A percentile compares a stretch with the other conserved stretches of the same genome.
Conservation (phyloP, 1,140 invertebrate species). For the Pissodes strobi region DNA sequence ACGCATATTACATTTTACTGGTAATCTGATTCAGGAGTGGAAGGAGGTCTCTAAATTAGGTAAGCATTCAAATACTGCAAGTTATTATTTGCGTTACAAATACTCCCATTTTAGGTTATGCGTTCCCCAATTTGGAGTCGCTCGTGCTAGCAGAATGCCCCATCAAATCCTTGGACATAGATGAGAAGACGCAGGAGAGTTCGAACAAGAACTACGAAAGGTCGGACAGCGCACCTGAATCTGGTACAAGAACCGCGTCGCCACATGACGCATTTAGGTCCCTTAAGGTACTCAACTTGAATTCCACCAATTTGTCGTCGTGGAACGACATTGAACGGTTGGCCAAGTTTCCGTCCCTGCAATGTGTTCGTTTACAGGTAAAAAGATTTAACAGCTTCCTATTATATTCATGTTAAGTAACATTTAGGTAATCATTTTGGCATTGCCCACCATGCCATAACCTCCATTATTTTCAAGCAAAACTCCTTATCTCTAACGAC, state of each 20-base stretch:
- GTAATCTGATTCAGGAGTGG: slow-evolving; percentile 83
- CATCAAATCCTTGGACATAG: slow-evolving; percentile 64
- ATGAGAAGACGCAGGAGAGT: slow-evolving; percentile 51
- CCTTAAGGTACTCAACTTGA: slow-evolving; percentile 81
- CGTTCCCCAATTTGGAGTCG: slow-evolving; percentile 83
- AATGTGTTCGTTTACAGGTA: slow-evolving; percentile 81
- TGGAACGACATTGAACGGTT: slow-evolving; percentile 89
- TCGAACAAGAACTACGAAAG: slow-evolving; percentile 54
- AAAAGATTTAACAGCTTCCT: too few relatives aligned
- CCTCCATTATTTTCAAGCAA: too few relatives aligned
- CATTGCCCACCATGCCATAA: too few relatives aligned
- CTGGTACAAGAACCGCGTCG: slow-evolving; percentile 46
- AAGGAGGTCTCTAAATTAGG: slow-evolving; percentile 76
- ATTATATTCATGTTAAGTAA: too few relatives aligned
- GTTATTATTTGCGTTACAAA: background rate
- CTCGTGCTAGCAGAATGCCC: slow-evolving; percentile 87
- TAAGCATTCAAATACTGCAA: background rate
- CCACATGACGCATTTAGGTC: slow-evolving; percentile 64
- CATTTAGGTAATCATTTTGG: too few relatives aligned
- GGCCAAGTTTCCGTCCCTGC: slow-evolving; percentile 78
- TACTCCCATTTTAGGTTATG: slow-evolving; percentile 63
- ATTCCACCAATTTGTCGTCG: slow-evolving; percentile 76
- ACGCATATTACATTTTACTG: slow-evolving; percentile 79
- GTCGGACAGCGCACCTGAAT: slow-evolving; percentile 59
- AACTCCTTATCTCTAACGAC: too few relatives aligned